Percentiles rank a stretch among this genome's conserved stretches.
phyloP scores from a whole-genome alignment of 2,113 vertebrate genomes.

The Cariama cristata region DNA sequence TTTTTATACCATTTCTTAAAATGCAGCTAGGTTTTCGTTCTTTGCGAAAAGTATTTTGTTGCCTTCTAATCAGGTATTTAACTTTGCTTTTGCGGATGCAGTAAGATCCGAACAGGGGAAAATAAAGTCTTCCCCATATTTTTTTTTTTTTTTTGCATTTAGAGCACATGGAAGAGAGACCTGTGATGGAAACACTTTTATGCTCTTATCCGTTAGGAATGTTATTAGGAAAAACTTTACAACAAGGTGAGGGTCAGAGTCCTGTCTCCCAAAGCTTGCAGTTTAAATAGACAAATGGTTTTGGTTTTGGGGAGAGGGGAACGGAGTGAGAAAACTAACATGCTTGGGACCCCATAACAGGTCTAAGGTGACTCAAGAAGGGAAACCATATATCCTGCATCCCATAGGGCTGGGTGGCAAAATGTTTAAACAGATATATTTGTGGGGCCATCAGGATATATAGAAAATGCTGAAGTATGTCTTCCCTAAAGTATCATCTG shows the following conservation, averaged over 20 bases:
- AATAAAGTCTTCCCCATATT: neutral
- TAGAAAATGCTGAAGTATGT: neutral
- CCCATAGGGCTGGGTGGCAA: neutral
- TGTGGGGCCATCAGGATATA: neutral
- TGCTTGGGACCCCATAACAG: neutral
- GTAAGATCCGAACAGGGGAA: neutral
- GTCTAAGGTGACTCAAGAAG: neutral
- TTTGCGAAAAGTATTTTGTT: neutral
- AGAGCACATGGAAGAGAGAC: neutral
- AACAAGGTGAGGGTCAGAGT: neutral
- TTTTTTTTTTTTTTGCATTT: neutral
- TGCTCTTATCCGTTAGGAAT: neutral
- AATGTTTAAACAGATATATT: neutral
- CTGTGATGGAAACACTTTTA: neutral
- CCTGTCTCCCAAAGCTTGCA: neutral
- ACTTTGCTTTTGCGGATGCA: neutral
- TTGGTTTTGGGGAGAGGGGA: neutral
- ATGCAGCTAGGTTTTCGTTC: neutral
- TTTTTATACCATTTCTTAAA: neutral
- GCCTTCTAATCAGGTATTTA: neutral
- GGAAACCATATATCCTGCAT: neutral
- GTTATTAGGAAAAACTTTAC: neutral
- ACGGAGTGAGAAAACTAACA: neutral
- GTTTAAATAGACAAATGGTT: neutral
- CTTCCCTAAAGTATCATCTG: neutral